Conservation (phyloP, 1,140 invertebrate species). For the Spodoptera litura region DNA sequence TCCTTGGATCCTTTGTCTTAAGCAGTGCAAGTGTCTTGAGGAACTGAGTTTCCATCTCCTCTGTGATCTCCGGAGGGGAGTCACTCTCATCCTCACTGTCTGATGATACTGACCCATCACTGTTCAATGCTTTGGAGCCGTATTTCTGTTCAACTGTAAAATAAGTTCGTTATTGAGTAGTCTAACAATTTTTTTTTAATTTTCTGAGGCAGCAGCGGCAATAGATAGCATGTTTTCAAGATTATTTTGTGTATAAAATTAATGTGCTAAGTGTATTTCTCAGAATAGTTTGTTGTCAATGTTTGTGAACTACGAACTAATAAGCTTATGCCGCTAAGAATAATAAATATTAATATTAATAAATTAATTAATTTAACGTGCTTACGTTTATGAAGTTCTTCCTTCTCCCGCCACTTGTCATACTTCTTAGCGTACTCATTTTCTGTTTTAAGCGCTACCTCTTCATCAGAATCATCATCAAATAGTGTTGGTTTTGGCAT, state of each 20-base stretch:
- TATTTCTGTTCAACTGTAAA: conserved; percentile 80
- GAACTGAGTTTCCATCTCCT: conserved; percentile 93
- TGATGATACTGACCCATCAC: conserved; percentile 61
- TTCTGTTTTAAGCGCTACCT: conserved; percentile 89
- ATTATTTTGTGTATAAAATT: too few relatives aligned
- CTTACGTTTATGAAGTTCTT: conserved; percentile 94
- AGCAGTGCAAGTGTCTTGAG: conserved; percentile 93
- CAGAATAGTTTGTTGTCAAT: not conserved
- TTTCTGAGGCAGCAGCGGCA: too few relatives aligned
- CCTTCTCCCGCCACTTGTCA: conserved; percentile 92
- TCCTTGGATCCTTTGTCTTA: conserved; percentile 95
- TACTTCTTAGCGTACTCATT: conserved; percentile 94
- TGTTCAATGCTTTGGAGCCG: conserved; percentile 67
- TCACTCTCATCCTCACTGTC: conserved; percentile 82
- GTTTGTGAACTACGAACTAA: not conserved
- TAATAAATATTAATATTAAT: too few relatives aligned
- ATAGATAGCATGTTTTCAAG: too few relatives aligned
- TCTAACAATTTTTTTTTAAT: too few relatives aligned
- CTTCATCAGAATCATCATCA: conserved; percentile 78
- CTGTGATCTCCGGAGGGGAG: conserved; percentile 70
- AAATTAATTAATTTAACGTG: conserved; percentile 11
- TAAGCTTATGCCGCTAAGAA: too few relatives aligned
- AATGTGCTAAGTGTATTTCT: too few relatives aligned
- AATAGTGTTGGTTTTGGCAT: conserved; percentile 78
- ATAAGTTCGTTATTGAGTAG: not conserved